These are phyloP conservation scores for Argopecten irradians DNA, from an alignment of 1,140 invertebrate species.

Conservation along the genomic window DNA sequence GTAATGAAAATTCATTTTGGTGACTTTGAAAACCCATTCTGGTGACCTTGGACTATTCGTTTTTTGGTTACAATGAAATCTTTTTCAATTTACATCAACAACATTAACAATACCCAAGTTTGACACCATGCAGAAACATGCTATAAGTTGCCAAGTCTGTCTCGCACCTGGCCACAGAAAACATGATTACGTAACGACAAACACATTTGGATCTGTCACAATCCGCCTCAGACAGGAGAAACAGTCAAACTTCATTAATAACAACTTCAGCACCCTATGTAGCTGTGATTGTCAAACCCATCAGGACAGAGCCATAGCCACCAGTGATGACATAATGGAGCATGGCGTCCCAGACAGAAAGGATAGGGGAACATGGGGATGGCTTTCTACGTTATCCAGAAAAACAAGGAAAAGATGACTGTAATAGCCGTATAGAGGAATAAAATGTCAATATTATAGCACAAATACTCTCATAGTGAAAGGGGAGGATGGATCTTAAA, in stretches of 20 bases:
- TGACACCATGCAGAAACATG: neutral
- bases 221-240: neutral
- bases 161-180: neutral
- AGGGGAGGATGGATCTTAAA: too few species aligned
- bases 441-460: too few species aligned
- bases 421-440: too few species aligned
- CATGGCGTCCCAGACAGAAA: too few species aligned
- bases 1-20: too few species aligned
- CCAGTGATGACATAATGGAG: neutral
- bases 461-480: too few species aligned
- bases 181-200: neutral
- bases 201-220: neutral
- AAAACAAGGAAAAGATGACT: too few species aligned
- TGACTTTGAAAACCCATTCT: neutral
- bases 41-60: too few species aligned
- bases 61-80: too few species aligned
- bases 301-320: neutral
- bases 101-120: neutral
- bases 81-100: neutral
- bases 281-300: conserved; percentile 8
- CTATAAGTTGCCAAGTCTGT: neutral
- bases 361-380: too few species aligned
- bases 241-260: neutral
- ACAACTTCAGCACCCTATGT: neutral
- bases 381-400: too few species aligned